Evolutionary conservation across 2,888 invertebrate species (phyloP), one percentile per base, ranked within the genome.

Genomic region (Leptinotarsa rubiginosa): DNA sequence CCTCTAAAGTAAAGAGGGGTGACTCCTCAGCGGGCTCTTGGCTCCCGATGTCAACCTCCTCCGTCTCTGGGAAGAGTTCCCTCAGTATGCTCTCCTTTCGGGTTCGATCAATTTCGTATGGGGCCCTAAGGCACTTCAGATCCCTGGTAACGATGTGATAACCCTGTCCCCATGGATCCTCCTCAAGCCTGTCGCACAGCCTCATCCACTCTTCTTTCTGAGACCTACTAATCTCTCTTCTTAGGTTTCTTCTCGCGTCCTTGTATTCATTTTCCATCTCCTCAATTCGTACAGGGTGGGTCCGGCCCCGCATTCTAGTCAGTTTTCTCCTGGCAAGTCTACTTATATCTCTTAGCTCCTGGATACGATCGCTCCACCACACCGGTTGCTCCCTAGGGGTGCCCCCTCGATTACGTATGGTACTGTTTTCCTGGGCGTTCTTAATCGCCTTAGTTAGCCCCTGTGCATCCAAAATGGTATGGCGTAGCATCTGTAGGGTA

Each of bases 61-160:
- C 59, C 10, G 20, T 25, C 59, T 2, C 59, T 25, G 59, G 59
- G 15, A 59, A 59, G 13, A 25, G 59, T 25, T 59, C 25, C 20
- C 25, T 54, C 10, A 22, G 22, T 22, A 22, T 16, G 16, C 5
- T 59, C 22, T 1, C 1, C 5, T 31, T 25, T 25, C 31, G 31
- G 31, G 18, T 13, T 3, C 5, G 4, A 18, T 47, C 68, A 25
- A 68, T 68, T 5, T 68, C 68, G 20, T 68, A 68, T 12, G 54
- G 68, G 5, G 68, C 25, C n/a, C 25, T 54, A 54, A 68, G 54
- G 22, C 54, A 31, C 52, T 49, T 67, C 50, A 67, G 22, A n/a
- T 50, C 50, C 49, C 67, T 18, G 22, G 22, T 25, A 15, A 22
- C 65, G 18, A 66, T 66, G 7, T 47, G n/a, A 18, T 66, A 66